Base-by-base conservation (phyloP, 1,140 invertebrate genomes). In the Amyelois transitella region DNA sequence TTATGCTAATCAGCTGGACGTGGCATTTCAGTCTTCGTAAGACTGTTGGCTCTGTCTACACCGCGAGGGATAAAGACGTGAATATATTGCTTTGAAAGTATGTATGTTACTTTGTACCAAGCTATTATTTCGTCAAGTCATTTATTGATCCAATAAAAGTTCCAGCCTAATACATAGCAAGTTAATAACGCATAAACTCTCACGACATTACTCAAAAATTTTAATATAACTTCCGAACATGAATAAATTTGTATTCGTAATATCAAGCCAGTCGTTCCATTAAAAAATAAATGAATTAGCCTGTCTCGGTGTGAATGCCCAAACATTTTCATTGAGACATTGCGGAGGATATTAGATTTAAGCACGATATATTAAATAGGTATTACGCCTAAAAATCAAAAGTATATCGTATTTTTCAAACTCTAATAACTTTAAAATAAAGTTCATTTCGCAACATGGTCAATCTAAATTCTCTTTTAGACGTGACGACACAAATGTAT, bases 261-360 rank as follows among this genome's bases (percentile, higher is more conserved):
- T 66, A 67, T 56, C 32, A 48, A 51, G 21, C 50, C 22, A 45
- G 44, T 55, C 55, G 20, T 48, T 48, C 45, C 21, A 58, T 58
- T 58, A 49, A 51, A n/a, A n/a, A 55, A 51, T 56, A 53, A 67
- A 67, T 44, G 58, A 60, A 21, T 48, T 20, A 54, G 50, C 45
- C 60, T 62, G 60, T 63, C 57, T 51, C 51, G 57, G 51, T 38
- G 53, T 59, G 52, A 66, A 56, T 48, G 64, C 49, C 19, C 53
- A 53, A 62, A 64, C 53, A 53, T 65, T 65, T 69, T 62, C 62
- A 72, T 75, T 66, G 68, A 63, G 59, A 63, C 53, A 64, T 55
- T 55, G 52, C 49, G 18, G 20, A 64, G 38, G 20, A 21, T 45
- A 62, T 64, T 59, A 60, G 44, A 58, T 52, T 59, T 63, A 62